Percentiles rank a stretch among this genome's conserved stretches.
phyloP scores from a whole-genome alignment of 2,888 invertebrate species.

The Leucozona laternaria region DNA sequence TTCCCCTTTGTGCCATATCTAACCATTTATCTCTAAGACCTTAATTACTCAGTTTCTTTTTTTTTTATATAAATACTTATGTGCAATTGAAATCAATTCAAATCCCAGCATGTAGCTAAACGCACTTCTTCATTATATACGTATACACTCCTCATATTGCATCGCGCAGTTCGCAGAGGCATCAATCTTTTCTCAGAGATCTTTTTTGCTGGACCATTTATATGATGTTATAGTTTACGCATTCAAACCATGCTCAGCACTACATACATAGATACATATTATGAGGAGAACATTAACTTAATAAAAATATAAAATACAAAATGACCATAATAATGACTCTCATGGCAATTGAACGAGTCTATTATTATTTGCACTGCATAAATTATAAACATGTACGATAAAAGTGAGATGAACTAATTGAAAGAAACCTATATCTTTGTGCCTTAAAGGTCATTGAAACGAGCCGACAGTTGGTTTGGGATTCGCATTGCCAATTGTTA shows the following conservation, averaged over 20 bases:
- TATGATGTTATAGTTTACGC: neutral
- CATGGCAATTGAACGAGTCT: conserved; percentile 67
- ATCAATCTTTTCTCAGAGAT: conserved; percentile 53
- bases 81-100: conserved; percentile 54
- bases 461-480: conserved; percentile 55
- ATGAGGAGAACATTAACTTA: neutral
- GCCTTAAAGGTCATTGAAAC: conserved; percentile 69
- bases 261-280: neutral
- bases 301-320: conserved; percentile 35
- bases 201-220: neutral
- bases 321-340: conserved; percentile 60
- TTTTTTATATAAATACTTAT: conserved; percentile 7
- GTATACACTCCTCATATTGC: no score
- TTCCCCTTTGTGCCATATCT: conserved; percentile 8
- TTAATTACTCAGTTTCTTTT: conserved; percentile 20
- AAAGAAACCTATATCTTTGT: conserved; percentile 36
- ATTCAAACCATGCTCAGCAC: neutral
- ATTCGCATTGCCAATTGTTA: conserved; percentile 41
- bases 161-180: neutral
- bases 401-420: conserved; percentile 63
- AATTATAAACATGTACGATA: conserved; percentile 52
- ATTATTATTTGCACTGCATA: conserved; percentile 74
- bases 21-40: neutral
- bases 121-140: conserved; percentile 29
- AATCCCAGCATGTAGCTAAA: conserved; percentile 45